These are phyloP conservation scores for Auanema sp. DNA, from an alignment of 2,888 invertebrate genomes.

Conservation along the genomic window DNA sequence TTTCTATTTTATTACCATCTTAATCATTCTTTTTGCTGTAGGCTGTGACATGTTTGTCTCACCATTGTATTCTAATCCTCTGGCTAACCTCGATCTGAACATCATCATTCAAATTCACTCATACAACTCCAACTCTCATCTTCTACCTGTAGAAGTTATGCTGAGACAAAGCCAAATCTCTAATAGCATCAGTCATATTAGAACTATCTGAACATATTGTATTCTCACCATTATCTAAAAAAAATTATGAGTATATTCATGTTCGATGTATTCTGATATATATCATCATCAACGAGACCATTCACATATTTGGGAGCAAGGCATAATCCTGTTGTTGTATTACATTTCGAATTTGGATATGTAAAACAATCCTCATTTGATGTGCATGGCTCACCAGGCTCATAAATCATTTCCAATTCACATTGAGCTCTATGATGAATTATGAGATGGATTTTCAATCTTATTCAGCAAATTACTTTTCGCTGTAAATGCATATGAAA, in stretches of 20 bases:
- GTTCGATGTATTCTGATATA: too few species aligned
- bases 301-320: conserved; percentile 24
- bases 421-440: conserved; percentile 29
- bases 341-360: conserved; percentile 40
- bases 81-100: conserved; percentile 31
- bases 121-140: neutral
- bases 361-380: conserved; percentile 37
- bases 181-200: conserved; percentile 28
- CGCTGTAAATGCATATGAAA: conserved; percentile 38
- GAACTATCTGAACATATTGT: conserved; percentile 26
- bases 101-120: neutral
- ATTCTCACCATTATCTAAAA: conserved; percentile 22
- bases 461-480: conserved; percentile 22
- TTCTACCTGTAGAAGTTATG: conserved; percentile 39
- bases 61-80: conserved; percentile 39
- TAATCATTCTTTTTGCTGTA: conserved; percentile 35
- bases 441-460: neutral
- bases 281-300: neutral
- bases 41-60: conserved; percentile 36
- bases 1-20: conserved; percentile 26
- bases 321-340: conserved; percentile 30
- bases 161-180: conserved; percentile 30
- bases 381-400: conserved; percentile 34
- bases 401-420: conserved; percentile 41
- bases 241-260: too few species aligned